phyloP scores from a whole-genome alignment of 2,888 invertebrate genomes.

The Tholera decimalis region DNA sequence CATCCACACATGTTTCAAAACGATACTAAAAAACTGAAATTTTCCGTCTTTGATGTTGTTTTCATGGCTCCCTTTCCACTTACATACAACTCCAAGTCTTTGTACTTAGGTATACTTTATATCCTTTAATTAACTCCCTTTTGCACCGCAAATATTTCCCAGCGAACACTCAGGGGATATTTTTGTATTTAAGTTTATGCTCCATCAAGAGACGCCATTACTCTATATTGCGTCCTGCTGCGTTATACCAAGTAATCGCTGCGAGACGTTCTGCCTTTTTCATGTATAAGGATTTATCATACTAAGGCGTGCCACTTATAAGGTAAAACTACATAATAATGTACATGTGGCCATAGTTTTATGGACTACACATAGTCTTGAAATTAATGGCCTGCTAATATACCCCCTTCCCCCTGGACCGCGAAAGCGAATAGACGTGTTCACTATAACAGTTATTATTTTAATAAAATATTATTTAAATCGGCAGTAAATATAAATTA shows the following conservation, averaged over 20 bases:
- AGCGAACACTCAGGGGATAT: slow-evolving; percentile 20
- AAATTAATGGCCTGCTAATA: not conserved
- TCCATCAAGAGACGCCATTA: slow-evolving; percentile 49
- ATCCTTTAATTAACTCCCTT: slow-evolving; percentile 37
- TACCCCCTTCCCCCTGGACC: not conserved
- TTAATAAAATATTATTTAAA: too few relatives aligned
- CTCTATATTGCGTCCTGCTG: slow-evolving; percentile 58
- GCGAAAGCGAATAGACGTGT: too few relatives aligned
- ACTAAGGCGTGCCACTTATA: slow-evolving; percentile 17
- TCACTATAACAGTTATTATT: too few relatives aligned
- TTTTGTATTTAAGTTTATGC: slow-evolving; percentile 58
- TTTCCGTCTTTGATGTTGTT: slow-evolving; percentile 7
- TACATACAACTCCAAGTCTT: slow-evolving; percentile 34
- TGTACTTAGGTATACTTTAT: slow-evolving; percentile 3
- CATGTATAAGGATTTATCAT: slow-evolving; percentile 54
- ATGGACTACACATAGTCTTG: not conserved
- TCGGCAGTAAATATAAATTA: too few relatives aligned
- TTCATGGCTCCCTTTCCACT: slow-evolving; percentile 3
- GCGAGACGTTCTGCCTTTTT: slow-evolving; percentile 50
- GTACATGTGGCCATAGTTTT: not conserved
- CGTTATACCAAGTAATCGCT: slow-evolving; percentile 51
- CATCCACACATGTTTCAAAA: not conserved
- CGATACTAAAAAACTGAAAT: not conserved
- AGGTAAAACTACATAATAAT: slow-evolving; percentile 11
- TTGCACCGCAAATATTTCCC: slow-evolving; percentile 38